phyloP scores from a whole-genome alignment of 64 coral and sea anemone species.

The Anthopleura sola region DNA sequence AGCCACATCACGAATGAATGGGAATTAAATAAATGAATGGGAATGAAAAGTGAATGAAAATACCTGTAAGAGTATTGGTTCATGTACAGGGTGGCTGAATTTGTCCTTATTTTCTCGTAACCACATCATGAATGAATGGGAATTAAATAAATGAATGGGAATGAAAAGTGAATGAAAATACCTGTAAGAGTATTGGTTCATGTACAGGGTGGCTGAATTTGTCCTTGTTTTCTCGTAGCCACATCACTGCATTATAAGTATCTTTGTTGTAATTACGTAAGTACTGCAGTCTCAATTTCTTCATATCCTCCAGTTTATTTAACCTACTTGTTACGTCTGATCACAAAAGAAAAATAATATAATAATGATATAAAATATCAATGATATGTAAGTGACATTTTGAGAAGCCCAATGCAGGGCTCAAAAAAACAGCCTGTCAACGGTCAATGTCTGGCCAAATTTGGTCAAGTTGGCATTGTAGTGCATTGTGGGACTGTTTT shows the following conservation, averaged over 20 bases:
- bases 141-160: background rate
- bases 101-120: too few species aligned
- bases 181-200: constrained; percentile 89
- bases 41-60: too few species aligned
- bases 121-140: background rate
- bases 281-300: constrained; percentile 73
- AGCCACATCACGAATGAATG: background rate
- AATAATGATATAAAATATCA: too few species aligned
- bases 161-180: constrained; percentile 1
- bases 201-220: constrained; percentile 65
- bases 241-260: constrained; percentile 97
- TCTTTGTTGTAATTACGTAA: constrained; percentile 64
- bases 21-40: background rate
- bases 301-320: constrained; percentile 87
- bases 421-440: too few species aligned
- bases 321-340: constrained; percentile 74
- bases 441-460: too few species aligned
- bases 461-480: too few species aligned
- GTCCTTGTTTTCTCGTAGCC: constrained; percentile 87
- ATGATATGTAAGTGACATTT: too few species aligned
- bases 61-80: too few species aligned
- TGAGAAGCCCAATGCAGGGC: too few species aligned
- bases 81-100: too few species aligned
- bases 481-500: too few species aligned
- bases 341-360: background rate